Conservation (phyloP, 1,140 invertebrate species). For the Saccostrea echinata region DNA sequence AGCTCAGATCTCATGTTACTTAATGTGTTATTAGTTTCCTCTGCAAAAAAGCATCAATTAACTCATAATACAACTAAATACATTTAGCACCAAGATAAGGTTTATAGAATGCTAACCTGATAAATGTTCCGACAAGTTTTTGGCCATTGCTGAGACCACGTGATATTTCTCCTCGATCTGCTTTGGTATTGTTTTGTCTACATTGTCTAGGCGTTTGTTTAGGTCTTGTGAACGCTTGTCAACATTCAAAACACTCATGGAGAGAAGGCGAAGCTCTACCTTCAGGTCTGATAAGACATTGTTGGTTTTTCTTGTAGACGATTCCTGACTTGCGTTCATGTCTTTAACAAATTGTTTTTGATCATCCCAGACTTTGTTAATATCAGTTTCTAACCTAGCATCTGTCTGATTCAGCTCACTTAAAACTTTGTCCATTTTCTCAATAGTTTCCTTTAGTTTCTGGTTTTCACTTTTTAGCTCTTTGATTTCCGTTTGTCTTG, state of each 20-base stretch:
- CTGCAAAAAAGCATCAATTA: background rate
- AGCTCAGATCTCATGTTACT: background rate
- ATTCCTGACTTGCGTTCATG: background rate
- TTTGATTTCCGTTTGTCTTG: background rate
- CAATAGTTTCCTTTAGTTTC: background rate
- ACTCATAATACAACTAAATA: too few relatives aligned
- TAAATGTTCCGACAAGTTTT: background rate
- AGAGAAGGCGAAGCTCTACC: background rate
- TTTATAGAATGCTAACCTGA: background rate
- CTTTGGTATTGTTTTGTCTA: background rate
- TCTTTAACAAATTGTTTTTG: background rate
- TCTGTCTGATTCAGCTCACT: background rate
- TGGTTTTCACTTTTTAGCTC: conserved; percentile 1
- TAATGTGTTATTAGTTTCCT: conserved; percentile 2
- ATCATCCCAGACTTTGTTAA: background rate
- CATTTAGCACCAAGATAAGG: too few relatives aligned
- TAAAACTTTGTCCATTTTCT: background rate
- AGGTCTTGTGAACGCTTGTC: background rate
- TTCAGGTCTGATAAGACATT: background rate
- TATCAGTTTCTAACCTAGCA: background rate
- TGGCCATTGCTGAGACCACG: background rate
- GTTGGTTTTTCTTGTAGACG: background rate
- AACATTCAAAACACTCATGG: background rate
- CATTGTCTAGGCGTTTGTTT: background rate
- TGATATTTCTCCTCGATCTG: background rate